phyloP scores from a whole-genome alignment of 2,113 vertebrate species.

The Rhynchopsitta pachyrhyncha region DNA sequence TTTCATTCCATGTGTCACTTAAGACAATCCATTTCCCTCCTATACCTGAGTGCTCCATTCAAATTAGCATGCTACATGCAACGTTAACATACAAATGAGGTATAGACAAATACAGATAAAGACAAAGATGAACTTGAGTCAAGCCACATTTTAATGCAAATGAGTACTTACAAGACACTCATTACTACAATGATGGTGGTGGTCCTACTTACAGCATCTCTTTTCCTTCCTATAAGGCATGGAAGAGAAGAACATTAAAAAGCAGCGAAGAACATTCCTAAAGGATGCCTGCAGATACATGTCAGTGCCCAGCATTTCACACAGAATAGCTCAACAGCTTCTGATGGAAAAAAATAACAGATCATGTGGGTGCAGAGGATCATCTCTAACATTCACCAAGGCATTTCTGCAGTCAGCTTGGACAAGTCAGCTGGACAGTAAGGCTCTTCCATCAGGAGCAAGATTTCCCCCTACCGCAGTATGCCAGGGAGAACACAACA shows the following conservation, averaged over 20 bases:
- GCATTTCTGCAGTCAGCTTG: background rate
- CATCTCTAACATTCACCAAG: background rate
- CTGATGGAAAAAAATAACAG: background rate
- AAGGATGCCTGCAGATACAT: background rate
- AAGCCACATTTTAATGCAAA: conserved; percentile 7
- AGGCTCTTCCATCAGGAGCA: background rate
- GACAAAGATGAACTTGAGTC: background rate
- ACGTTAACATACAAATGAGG: background rate
- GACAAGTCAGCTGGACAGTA: background rate
- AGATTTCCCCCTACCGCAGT: background rate
- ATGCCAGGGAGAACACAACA: background rate
- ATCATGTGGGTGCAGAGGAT: background rate
- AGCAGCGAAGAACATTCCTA: background rate
- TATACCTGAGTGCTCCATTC: background rate
- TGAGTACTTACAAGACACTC: conserved; percentile 80
- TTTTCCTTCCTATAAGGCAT: conserved; percentile 69
- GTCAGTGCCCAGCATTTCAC: background rate
- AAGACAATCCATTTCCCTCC: background rate
- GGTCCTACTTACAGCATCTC: conserved; percentile 61
- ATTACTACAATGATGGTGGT: conserved; percentile 73
- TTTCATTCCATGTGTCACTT: background rate
- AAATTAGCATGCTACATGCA: background rate
- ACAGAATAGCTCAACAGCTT: background rate
- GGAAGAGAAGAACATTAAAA: conserved; percentile 37
- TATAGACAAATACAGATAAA: background rate